Conservation (phyloP, 2,113 vertebrate genomes). For the Chelonoidis abingdonii region DNA sequence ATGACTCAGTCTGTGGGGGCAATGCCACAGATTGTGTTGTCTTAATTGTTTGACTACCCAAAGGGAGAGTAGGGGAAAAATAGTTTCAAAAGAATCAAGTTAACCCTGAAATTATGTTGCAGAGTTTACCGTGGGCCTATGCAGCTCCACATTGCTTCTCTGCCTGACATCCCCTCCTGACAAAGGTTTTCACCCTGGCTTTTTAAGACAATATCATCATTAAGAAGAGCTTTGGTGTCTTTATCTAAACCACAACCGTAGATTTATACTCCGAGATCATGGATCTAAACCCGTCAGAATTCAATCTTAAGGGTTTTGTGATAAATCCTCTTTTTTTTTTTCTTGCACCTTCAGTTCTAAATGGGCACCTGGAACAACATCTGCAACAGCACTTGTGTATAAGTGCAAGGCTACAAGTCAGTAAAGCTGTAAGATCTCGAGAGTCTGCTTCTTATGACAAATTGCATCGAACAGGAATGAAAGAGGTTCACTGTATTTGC, state of each 20-base stretch:
- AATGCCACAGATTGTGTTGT: not conserved
- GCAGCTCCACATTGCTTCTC: not conserved
- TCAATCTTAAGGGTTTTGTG: not conserved
- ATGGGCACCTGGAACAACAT: not conserved
- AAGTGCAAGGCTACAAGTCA: too few species aligned
- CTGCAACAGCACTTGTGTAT: fast-evolving
- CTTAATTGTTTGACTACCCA: not conserved
- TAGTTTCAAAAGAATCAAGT: not conserved
- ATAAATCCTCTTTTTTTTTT: not conserved
- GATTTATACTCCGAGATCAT: not conserved
- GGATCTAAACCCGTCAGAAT: not conserved
- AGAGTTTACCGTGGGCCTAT: not conserved
- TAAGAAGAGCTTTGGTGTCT: not conserved
- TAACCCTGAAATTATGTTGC: not conserved
- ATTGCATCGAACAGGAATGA: not conserved
- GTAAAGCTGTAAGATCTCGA: not conserved
- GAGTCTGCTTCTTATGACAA: not conserved
- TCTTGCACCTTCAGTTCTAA: not conserved
- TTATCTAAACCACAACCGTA: not conserved
- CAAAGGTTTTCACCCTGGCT: not conserved
- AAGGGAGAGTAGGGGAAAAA: not conserved
- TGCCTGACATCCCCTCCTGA: too few species aligned
- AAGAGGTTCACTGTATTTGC: not conserved
- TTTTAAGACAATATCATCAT: not conserved
- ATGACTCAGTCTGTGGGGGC: not conserved